Evolutionary conservation across 2,113 vertebrate species (phyloP).

Genomic region (Mobula birostris): DNA sequence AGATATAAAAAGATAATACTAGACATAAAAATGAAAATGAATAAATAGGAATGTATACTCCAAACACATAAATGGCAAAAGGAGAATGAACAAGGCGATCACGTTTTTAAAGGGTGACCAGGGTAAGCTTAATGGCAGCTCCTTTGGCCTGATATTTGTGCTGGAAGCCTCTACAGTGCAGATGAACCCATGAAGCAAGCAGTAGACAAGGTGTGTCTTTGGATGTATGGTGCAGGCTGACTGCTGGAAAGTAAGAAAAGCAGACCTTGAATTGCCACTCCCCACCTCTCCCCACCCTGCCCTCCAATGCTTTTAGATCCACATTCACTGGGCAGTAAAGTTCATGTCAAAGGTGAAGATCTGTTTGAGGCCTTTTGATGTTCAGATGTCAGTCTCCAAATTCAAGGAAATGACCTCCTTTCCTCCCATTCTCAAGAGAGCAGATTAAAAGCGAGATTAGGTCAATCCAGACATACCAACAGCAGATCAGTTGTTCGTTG

Average conservation of each 20-base stretch:
- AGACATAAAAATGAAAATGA: not conserved
- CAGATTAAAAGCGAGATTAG: too few species aligned
- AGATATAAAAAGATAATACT: not conserved
- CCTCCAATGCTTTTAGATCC: not conserved
- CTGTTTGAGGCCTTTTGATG: too few species aligned
- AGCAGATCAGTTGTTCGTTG: too few species aligned
- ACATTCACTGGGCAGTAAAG: too few species aligned
- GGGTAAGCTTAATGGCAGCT: not conserved
- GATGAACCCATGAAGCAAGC: not conserved
- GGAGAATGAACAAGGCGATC: not conserved
- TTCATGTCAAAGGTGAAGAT: too few species aligned
- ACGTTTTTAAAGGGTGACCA: too few species aligned
- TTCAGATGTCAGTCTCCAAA: too few species aligned
- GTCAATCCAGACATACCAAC: too few species aligned
- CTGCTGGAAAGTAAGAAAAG: not conserved
- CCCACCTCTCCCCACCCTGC: not conserved
- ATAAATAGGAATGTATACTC: not conserved
- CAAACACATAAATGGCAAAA: not conserved
- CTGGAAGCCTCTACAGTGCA: too few species aligned
- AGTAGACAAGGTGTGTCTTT: not conserved
- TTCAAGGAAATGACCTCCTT: too few species aligned
- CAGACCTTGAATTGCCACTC: not conserved
- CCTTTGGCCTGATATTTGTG: not conserved
- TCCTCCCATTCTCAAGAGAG: too few species aligned
- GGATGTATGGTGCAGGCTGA: not conserved